Evolutionary conservation across 2,888 invertebrate species (phyloP), one percentile per base, ranked within the genome.

Genomic region (Eristalis intricaria): DNA sequence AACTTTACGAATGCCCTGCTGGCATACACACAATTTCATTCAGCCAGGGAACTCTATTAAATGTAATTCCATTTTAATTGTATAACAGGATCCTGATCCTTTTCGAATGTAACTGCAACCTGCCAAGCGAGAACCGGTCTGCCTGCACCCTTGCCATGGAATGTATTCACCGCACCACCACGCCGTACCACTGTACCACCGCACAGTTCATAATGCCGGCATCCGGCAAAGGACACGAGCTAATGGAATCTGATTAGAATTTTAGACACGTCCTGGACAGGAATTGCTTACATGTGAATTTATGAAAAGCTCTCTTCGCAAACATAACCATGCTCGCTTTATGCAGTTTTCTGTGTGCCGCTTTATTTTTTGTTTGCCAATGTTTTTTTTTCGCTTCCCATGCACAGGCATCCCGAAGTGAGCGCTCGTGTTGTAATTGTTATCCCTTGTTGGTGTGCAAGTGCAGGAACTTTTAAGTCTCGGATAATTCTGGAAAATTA

Each of bases 31-130:
- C 32, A 78, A 43, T 74, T 69, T 64, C 56, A 43, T 56, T 50
- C 38, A 40, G 15, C 77, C 26, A 19, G 38, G 43, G 70, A 80
- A 76, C 79, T 69, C 71, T 73, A 76, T 87, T 75, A 80, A 80
- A 80, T 87, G 84, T 87, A 84, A 87, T 87, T 84, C 73, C 87
- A 65, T 84, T 87, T 87, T 87, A 84, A 87, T 87, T 87, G 76
- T 80, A 77, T 80, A 84, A 76, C 73, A 84, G 84, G 63, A 84
- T 58, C 35, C 64, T 82, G 77, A 78, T 78, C 83, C 79, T 80
- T 86, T 86, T 83, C 65, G 80, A 88, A 80, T 88, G 84, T 84
- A 76, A 88, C 79, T 80, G 84, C 76, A 74, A 69, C 65, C 69
- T 38, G 38, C 38, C 38, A 38, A 13, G 13, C 38, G 13, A 38